Evolutionary conservation across 1,140 invertebrate species (phyloP).

Genomic region (Calosoma granatense): DNA sequence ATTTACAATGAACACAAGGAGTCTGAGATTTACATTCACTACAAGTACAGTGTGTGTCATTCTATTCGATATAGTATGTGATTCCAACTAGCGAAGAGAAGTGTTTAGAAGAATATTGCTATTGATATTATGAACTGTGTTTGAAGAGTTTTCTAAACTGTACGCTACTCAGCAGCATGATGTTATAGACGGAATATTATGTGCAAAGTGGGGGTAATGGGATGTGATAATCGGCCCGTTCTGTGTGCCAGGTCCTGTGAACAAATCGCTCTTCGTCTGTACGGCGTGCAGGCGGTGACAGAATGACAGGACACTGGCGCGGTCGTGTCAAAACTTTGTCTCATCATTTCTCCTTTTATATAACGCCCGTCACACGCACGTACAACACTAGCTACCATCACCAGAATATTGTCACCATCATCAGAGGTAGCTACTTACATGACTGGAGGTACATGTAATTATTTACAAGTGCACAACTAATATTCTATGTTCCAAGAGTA

Average conservation of each 20-base stretch:
- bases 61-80: too few species aligned
- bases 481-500: neutral
- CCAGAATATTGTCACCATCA: neutral
- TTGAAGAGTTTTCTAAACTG: too few species aligned
- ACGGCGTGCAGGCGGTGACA: neutral
- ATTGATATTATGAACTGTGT: too few species aligned
- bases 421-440: neutral
- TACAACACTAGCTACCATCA: neutral
- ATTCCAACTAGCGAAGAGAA: too few species aligned
- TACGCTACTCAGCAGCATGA: too few species aligned
- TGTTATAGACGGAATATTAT: neutral
- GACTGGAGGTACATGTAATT: neutral
- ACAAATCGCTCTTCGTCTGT: neutral
- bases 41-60: too few species aligned
- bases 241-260: neutral
- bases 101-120: too few species aligned
- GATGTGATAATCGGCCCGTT: neutral
- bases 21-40: too few species aligned
- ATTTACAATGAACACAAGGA: too few species aligned
- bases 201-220: neutral
- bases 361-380: conserved; percentile 4
- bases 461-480: neutral
- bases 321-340: conserved; percentile 7
- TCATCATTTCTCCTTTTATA: conserved; percentile 9
- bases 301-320: neutral